phyloP scores from a whole-genome alignment of 1,140 invertebrate species.

The Triops cancriformis region DNA sequence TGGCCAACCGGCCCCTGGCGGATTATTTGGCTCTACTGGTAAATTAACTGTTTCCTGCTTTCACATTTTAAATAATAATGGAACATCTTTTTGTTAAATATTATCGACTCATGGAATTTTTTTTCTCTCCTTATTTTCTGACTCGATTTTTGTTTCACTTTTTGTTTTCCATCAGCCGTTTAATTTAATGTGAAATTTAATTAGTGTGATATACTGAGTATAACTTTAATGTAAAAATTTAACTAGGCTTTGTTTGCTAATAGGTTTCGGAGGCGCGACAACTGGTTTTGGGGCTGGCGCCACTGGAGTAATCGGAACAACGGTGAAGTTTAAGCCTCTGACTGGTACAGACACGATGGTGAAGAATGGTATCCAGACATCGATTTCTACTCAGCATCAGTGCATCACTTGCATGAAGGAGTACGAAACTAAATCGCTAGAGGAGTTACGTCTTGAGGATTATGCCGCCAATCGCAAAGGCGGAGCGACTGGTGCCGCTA shows the following conservation, averaged over 20 bases:
- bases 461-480: slow-evolving; percentile 83
- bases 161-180: too few species aligned
- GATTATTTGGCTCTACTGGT: slow-evolving; percentile 20
- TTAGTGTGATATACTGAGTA: too few species aligned
- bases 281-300: slow-evolving; percentile 7
- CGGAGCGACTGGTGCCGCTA: slow-evolving; percentile 32
- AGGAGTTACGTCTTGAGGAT: slow-evolving; percentile 89
- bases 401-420: slow-evolving; percentile 98
- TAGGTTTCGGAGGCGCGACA: not conserved
- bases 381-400: slow-evolving; percentile 82
- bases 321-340: slow-evolving; percentile 75
- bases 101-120: too few species aligned
- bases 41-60: not conserved
- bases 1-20: slow-evolving; percentile 16
- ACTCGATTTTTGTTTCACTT: too few species aligned
- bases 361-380: slow-evolving; percentile 71
- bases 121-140: too few species aligned
- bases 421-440: slow-evolving; percentile 87
- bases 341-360: slow-evolving; percentile 83
- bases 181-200: too few species aligned
- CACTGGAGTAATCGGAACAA: slow-evolving; percentile 53
- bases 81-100: too few species aligned
- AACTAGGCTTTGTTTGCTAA: not conserved
- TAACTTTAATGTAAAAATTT: too few species aligned
- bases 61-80: too few species aligned